Evolutionary conservation across 2,888 invertebrate genomes (phyloP), one percentile per base, ranked within the genome.

Genomic region (Drosophila anomelani): DNA sequence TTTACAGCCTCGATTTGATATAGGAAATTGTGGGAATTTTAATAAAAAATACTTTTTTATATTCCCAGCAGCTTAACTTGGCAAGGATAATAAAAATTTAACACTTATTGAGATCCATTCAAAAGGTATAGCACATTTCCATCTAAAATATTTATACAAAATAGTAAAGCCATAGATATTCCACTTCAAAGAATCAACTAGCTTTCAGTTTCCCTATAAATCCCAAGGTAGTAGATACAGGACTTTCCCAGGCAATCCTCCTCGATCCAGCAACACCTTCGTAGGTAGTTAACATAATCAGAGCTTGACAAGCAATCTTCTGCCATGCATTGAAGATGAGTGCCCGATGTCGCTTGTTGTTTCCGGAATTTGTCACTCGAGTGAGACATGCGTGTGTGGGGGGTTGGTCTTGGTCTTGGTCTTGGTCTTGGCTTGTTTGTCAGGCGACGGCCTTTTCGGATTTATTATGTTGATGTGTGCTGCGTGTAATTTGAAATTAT

Each of bases 401-500:
- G 20, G 20, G 20, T 20, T 20, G 20, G 20, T 20, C 20, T 20
- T 20, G 20, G 20, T 20, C 20, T 20, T 20, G 20, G 20, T 20
- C 20, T 20, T 20, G 49, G 59, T 74, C 71, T 53, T 54, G 64
- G 76, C 79, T 78, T 83, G 83, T 85, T 83, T 83, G 83, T 82
- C 83, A 83, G 78, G 44, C 71, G 69, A 75, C 80, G 81, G 70
- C 76, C 77, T 71, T 74, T 81, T 74, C 75, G 80, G 75, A 83
- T 83, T 83, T 83, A 83, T 84, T 85, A 85, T 85, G 85, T 79
- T 81, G 81, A 79, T 77, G 72, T 71, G 68, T 77, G 81, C 84
- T 76, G 83, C 66, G 63, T 75, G 77, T 85, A 84, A 85, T 85
- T 85, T 81, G 80, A 84, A 85, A 85, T 85, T 84, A 85, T 85